These are phyloP conservation scores for Apogon hyalosoma DNA, from an alignment of 2,797 vertebrate species.

Conservation along the genomic window DNA sequence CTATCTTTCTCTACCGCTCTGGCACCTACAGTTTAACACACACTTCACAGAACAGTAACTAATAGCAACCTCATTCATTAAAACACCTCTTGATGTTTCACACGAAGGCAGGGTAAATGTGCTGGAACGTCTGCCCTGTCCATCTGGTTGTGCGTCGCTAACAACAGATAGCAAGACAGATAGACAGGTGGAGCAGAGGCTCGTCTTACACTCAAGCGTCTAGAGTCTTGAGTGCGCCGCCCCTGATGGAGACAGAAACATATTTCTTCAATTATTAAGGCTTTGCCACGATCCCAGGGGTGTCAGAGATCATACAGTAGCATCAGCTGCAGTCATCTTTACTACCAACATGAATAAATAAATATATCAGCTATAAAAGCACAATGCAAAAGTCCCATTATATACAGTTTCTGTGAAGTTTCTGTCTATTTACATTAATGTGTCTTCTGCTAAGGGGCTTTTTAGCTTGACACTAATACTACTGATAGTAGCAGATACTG, in stretches of 20 bases:
- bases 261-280: constrained; percentile 68
- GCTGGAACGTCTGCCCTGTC: constrained; percentile 80
- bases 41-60: constrained; percentile 84
- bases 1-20: constrained; percentile 37
- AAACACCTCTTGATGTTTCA: constrained; percentile 79
- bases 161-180: constrained; percentile 71
- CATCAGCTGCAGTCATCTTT: constrained; percentile 47
- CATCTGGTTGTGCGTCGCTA: constrained; percentile 65
- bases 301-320: constrained; percentile 37
- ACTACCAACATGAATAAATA: constrained; percentile 44
- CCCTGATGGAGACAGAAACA: constrained; percentile 57
- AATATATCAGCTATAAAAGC: constrained; percentile 35
- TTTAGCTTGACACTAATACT: constrained; percentile 26
- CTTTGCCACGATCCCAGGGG: constrained; percentile 22
- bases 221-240: constrained; percentile 26
- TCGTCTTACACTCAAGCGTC: constrained; percentile 56
- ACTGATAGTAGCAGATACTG: constrained; percentile 22
- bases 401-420: constrained; percentile 42
- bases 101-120: constrained; percentile 83
- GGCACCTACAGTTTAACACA: constrained; percentile 48
- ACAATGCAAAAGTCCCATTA: constrained; percentile 24
- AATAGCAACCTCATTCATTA: constrained; percentile 86
- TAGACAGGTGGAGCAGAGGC: constrained; percentile 65
- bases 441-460: constrained; percentile 35
- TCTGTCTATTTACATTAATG: constrained; percentile 46